These are phyloP conservation scores for Brienomyrus brachyistius DNA, from an alignment of 2,113 vertebrate genomes.

Conservation along the genomic window DNA sequence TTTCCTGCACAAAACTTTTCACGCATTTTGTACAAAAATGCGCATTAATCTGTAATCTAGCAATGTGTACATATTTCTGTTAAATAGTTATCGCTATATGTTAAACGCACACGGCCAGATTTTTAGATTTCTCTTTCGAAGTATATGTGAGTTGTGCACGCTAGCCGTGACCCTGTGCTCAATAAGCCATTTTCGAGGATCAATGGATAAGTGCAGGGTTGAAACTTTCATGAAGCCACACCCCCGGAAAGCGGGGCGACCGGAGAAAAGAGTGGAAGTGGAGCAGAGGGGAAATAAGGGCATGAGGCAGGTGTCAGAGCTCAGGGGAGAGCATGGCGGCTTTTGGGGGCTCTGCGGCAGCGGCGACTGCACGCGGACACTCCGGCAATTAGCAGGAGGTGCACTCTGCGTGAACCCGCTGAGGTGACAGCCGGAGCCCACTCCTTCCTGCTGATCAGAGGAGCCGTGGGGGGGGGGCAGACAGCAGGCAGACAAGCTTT, in stretches of 20 bases:
- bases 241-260: not conserved
- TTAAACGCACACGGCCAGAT: not conserved
- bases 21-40: not conserved
- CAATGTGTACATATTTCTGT: not conserved
- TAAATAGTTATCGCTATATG: not conserved
- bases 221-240: not conserved
- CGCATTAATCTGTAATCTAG: not conserved
- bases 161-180: not conserved
- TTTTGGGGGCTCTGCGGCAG: conserved; percentile 20
- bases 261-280: not conserved
- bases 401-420: conserved; percentile 35
- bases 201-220: not conserved
- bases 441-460: conserved; percentile 53
- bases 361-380: conserved; percentile 21
- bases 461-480: conserved; percentile 38
- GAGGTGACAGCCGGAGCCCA: conserved; percentile 32
- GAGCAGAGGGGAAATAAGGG: not conserved
- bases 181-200: not conserved
- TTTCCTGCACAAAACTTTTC: not conserved
- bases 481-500: conserved; percentile 42
- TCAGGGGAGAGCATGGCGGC: conserved; percentile 53
- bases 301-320: conserved; percentile 24
- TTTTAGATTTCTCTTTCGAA: not conserved
- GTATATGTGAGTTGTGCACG: not conserved
- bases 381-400: conserved; percentile 31